Evolutionary conservation across 2,113 vertebrate species (phyloP).

Genomic region (Oryzias javanicus): DNA sequence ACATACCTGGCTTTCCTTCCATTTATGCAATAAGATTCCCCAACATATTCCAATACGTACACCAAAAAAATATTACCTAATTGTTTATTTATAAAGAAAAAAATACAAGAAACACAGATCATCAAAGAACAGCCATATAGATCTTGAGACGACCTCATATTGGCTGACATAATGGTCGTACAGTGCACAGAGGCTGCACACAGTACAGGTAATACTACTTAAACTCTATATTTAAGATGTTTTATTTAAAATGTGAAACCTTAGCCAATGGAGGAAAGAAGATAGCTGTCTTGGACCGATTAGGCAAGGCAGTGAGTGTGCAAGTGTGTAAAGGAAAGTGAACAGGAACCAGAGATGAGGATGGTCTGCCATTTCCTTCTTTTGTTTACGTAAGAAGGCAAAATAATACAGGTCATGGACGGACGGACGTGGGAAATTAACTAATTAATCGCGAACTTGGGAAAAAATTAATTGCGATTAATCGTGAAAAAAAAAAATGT

Average conservation of each 20-base stretch:
- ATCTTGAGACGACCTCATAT: neutral
- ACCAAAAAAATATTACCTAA: too few relatives aligned
- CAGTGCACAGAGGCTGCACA: conserved; percentile 13
- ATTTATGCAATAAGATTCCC: too few relatives aligned
- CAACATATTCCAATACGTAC: too few relatives aligned
- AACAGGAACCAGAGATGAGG: conserved; percentile 39
- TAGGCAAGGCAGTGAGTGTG: conserved; percentile 5
- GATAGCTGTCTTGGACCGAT: conserved; percentile 53
- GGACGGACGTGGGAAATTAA: too few relatives aligned
- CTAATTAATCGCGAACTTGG: too few relatives aligned
- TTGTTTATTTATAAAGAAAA: too few relatives aligned
- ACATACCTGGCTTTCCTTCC: too few relatives aligned
- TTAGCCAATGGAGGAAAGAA: conserved; percentile 56
- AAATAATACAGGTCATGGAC: conserved; percentile 23
- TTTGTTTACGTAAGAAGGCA: conserved; percentile 36
- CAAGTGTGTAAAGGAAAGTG: conserved; percentile 6
- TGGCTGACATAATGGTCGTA: conserved; percentile 16
- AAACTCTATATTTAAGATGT: conserved; percentile 73
- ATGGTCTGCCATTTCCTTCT: conserved; percentile 33
- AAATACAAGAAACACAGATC: too few relatives aligned
- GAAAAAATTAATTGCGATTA: too few relatives aligned
- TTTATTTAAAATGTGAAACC: conserved; percentile 81
- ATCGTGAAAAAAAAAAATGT: too few relatives aligned
- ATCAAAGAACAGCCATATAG: neutral
- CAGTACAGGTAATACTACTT: conserved; percentile 27